These are phyloP conservation scores for Mallateleia sp. DNA, from an alignment of 2,888 invertebrate genomes.

Conservation along the genomic window DNA sequence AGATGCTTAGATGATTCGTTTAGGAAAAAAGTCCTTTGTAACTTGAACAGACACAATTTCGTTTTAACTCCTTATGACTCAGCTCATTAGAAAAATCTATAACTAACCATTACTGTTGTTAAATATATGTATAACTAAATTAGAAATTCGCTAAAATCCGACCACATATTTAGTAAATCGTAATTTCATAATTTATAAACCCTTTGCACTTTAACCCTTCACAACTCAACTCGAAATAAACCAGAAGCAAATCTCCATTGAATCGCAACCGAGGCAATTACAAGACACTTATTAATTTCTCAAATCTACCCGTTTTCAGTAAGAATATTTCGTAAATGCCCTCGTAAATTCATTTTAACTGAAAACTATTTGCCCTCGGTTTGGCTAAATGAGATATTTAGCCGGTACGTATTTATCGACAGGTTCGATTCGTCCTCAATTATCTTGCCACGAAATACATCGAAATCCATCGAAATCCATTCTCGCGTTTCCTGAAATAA, in stretches of 20 bases:
- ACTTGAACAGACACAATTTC: too few relatives aligned
- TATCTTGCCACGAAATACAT: slow-evolving; percentile 72
- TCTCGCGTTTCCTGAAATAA: slow-evolving; percentile 69
- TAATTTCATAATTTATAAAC: neutral
- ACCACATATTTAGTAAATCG: too few relatives aligned
- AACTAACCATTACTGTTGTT: too few relatives aligned
- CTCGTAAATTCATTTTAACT: slow-evolving; percentile 14
- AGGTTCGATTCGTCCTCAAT: slow-evolving; percentile 69
- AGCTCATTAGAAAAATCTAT: too few relatives aligned
- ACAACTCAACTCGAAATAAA: neutral
- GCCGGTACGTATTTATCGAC: slow-evolving; percentile 68
- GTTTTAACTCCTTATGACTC: too few relatives aligned
- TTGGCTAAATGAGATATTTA: slow-evolving; percentile 72
- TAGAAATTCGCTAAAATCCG: too few relatives aligned
- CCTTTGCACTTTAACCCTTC: neutral
- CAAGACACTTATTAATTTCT: slow-evolving; percentile 6
- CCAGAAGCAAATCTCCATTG: neutral
- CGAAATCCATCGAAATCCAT: slow-evolving; percentile 66
- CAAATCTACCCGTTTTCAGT: neutral
- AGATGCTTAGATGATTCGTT: too few relatives aligned
- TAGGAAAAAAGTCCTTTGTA: too few relatives aligned
- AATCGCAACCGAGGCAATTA: neutral
- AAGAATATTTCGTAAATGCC: slow-evolving; percentile 14
- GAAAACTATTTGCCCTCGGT: slow-evolving; percentile 35
- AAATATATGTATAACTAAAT: too few relatives aligned